Evolutionary conservation across 2,797 vertebrate species (phyloP), one percentile per base, ranked within the genome.

Genomic region (Avahi laniger): DNA sequence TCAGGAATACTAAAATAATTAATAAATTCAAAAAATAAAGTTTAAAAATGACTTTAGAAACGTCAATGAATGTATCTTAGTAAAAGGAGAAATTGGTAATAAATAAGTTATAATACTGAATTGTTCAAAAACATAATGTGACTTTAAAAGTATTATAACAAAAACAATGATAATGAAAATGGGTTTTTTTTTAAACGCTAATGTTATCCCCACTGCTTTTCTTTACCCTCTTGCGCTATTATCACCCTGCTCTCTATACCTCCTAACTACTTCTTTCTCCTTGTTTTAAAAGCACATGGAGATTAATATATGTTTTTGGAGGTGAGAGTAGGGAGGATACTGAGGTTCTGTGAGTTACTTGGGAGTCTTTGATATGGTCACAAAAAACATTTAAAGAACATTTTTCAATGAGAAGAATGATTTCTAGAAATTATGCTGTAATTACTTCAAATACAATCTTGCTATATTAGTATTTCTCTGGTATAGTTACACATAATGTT

Each of bases 31-130:
- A 85, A 85, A 90, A 75, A 48, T 54, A 50, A 89, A 86, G 26
- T 38, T 89, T 78, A 50, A 92, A 80, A 75, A 80, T 87, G 46
- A 73, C 54, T 65, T 83, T 79, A 94, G 54, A 94, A 90, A 61
- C 28, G 59, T 63, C 12, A 69, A 17, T 67, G 24, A 67, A 5
- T 10, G 5, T 63, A 86, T 46, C 24, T 92, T 78, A 75, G 33
- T 78, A 83, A 89, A 88, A 92, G 83, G 28, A 85, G 38, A 81
- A 33, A 52, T 33, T 80, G 43, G 52, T 5, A 90, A 61, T 86
- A 17, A 80, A 54, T 24, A 22, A 38, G 35, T 80, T 70, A 61
- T 38, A 92, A 83, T 46, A 89, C 0, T 88, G 59, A 61, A 46
- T 33, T 80, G 52, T 73, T 67, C 35, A 52, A 80, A 95, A 92